Conservation (phyloP, 2,797 vertebrate species). For the Semaprochilodus insignis region DNA sequence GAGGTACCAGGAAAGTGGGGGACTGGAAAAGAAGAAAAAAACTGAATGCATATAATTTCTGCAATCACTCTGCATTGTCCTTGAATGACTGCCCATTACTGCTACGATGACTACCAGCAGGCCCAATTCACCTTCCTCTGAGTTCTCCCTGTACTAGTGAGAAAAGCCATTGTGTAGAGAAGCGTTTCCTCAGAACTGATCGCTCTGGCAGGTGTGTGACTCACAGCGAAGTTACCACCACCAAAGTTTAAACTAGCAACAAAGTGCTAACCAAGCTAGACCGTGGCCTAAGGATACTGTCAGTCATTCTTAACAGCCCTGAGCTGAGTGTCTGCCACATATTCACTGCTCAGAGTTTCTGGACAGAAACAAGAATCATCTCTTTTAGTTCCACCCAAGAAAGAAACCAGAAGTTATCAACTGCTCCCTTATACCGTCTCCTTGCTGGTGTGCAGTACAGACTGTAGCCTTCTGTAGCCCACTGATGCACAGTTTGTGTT, state of each 20-base stretch:
- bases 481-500: no score
- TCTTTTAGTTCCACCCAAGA: neutral
- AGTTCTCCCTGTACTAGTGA: neutral
- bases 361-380: neutral
- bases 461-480: no score
- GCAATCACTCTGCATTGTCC: neutral
- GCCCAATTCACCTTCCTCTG: neutral
- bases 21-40: neutral
- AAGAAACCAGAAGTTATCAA: neutral
- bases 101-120: neutral
- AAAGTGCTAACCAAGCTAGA: slow-evolving; percentile 32
- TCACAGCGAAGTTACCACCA: neutral
- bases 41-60: slow-evolving; percentile 9
- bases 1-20: neutral
- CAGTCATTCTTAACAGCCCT: neutral
- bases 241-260: slow-evolving; percentile 22
- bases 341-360: neutral
- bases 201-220: slow-evolving; percentile 19
- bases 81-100: neutral
- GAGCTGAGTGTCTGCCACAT: neutral
- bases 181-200: neutral
- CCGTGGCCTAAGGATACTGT: slow-evolving; percentile 6
- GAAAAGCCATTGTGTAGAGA: neutral
- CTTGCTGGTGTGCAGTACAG: no score
- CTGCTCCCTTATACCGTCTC: neutral